Conservation (phyloP, 2,888 invertebrate genomes). For the Stenodera caucasica region DNA sequence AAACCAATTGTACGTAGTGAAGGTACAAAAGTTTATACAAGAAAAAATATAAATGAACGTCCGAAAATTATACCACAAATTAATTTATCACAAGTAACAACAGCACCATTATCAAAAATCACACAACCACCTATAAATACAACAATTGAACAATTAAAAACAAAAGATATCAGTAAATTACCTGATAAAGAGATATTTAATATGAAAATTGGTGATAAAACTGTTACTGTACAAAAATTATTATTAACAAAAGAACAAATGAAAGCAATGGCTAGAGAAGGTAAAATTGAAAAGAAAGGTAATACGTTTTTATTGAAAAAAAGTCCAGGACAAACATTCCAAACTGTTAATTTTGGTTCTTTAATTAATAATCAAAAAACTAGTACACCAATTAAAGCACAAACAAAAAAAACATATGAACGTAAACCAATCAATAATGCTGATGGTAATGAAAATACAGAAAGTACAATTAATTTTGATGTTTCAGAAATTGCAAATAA, state of each 20-base stretch:
- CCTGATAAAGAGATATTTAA: conserved; percentile 48
- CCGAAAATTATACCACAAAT: conserved; percentile 27
- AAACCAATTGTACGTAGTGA: conserved; percentile 54
- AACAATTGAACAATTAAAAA: conserved; percentile 14
- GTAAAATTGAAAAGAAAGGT: conserved; percentile 65
- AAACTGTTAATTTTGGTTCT: conserved; percentile 16
- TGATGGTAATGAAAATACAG: neutral
- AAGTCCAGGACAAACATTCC: conserved; percentile 14
- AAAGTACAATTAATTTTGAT: neutral
- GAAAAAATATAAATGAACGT: conserved; percentile 30
- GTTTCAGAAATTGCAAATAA: neutral
- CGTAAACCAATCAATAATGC: conserved; percentile 8
- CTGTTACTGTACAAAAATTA: conserved; percentile 67
- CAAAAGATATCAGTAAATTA: conserved; percentile 39
- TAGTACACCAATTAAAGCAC: conserved; percentile 3
- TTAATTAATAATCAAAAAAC: conserved; percentile 12
- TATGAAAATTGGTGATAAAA: conserved; percentile 65
- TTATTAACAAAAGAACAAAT: conserved; percentile 70
- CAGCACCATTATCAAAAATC: conserved; percentile 37
- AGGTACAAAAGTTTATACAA: conserved; percentile 51
- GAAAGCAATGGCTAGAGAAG: conserved; percentile 67
- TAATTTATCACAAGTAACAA: conserved; percentile 25
- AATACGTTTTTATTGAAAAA: conserved; percentile 23
- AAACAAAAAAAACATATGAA: conserved; percentile 20
- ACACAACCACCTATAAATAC: conserved; percentile 32